phyloP scores from a whole-genome alignment of 2,888 invertebrate genomes.

The Cataglyphis livida region DNA sequence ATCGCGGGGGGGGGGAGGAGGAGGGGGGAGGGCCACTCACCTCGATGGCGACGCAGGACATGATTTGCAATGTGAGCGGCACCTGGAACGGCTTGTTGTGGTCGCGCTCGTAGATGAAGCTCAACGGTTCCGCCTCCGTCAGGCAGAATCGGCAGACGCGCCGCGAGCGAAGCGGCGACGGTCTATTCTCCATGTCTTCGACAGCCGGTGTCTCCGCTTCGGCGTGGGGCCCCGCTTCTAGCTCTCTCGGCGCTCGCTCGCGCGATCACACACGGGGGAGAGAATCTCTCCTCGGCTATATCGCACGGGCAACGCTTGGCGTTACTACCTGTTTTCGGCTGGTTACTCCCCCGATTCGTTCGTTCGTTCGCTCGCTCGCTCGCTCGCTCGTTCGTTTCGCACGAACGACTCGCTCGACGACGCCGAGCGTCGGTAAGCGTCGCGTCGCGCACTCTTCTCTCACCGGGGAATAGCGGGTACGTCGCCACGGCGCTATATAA shows the following conservation, averaged over 20 bases:
- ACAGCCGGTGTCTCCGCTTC: constrained; percentile 21
- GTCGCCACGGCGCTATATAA: constrained; percentile 81
- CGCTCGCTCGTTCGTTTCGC: constrained; percentile 46
- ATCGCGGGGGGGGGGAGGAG: not conserved
- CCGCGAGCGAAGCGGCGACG: constrained; percentile 88
- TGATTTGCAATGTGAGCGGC: constrained; percentile 91
- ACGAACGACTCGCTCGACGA: constrained; percentile 70
- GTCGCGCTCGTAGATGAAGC: constrained; percentile 89
- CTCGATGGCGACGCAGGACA: constrained; percentile 92
- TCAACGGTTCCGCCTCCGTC: constrained; percentile 88
- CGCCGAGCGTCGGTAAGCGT: constrained; percentile 85
- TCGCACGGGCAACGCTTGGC: not conserved
- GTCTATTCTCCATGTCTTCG: constrained; percentile 88
- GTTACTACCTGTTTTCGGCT: not conserved
- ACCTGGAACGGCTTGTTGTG: constrained; percentile 88
- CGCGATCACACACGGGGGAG: not conserved
- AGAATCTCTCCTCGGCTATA: not conserved
- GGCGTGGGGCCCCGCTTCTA: not conserved
- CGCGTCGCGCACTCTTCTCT: constrained; percentile 77
- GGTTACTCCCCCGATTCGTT: constrained; percentile 36
- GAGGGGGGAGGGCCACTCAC: constrained; percentile 85
- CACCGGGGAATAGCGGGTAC: constrained; percentile 77
- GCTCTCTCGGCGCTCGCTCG: not conserved
- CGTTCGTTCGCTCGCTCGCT: constrained; percentile 44
- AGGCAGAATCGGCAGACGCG: constrained; percentile 92